Base-by-base conservation (phyloP, 2,113 vertebrate genomes). In the Aplodontia rufa region DNA sequence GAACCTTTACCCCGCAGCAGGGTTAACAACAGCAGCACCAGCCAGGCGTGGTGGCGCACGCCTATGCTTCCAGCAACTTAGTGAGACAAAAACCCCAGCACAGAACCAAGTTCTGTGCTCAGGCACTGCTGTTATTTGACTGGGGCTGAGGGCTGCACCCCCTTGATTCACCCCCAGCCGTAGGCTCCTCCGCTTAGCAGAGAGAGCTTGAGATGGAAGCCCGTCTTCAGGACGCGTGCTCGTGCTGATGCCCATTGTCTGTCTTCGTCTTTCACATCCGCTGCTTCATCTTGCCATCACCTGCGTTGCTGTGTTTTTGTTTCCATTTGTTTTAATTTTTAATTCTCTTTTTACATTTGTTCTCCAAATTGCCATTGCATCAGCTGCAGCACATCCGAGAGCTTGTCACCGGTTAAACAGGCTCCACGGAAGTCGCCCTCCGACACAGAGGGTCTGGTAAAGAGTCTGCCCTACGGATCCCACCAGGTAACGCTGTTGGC, bases 311-410 rank as follows among this genome's bases (percentile, higher is more conserved):
- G 0, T 84, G 37, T 80, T 97, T 97, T 96, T 94, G 17, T 97
- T 96, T 58, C 53, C 84, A 66, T 94, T 96, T 72, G 76, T 90
- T 97, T 89, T 72, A 83, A 71, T 49, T 87, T 86, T 95, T 83
- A 4, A 55, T 79, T 96, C 98, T 98, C 90, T 96, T 97, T 89
- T 98, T 95, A 98, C 60, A 96, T 97, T 97, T 98, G 98, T 98
- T 87, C 94, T 98, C 97, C 98, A 97, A 96, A 97, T 98, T 97
- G 92, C 97, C 97, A 97, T 94, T 94, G 97, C 94, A 83, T 97
- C 99, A 99, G 99, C 98, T 99, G 99, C 98, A 99, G 99, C 97
- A 98, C 99, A 71, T 98, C 99, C 98, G 99, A 99, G 97, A 99
- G 99, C 96, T 98, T 98, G 98, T 98, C 99, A 93, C 99, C 99